Evolutionary conservation across 2,888 invertebrate genomes (phyloP).

Genomic region (Hoplodrina ambigua): DNA sequence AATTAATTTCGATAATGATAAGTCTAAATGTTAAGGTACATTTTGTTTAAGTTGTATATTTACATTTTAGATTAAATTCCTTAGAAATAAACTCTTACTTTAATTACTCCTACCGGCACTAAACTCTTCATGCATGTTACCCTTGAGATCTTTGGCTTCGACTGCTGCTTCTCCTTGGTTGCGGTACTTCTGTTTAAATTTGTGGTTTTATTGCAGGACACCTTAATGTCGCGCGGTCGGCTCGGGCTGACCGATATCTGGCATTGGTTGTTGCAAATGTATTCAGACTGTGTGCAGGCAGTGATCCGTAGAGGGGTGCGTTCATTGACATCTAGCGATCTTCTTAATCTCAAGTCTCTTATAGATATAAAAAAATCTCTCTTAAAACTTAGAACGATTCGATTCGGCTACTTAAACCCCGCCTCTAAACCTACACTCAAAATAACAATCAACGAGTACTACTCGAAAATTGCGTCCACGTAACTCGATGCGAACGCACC

Average conservation of each 20-base stretch:
- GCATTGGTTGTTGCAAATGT: constrained; percentile 39
- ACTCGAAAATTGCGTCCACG: constrained; percentile 55
- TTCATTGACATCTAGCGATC: constrained; percentile 49
- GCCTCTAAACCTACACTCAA: constrained; percentile 50
- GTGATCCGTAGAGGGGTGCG: constrained; percentile 59
- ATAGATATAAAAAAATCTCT: constrained; percentile 37
- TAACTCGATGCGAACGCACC: constrained; percentile 57
- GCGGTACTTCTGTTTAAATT: constrained; percentile 69
- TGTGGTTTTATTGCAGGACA: constrained; percentile 72
- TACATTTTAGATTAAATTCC: constrained; percentile 79
- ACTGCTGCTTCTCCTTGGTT: constrained; percentile 74
- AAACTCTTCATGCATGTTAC: constrained; percentile 74
- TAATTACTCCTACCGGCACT: constrained; percentile 68
- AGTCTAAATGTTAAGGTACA: constrained; percentile 69
- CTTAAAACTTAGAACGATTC: constrained; percentile 43
- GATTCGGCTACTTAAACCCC: constrained; percentile 47
- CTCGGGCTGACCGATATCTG: constrained; percentile 49
- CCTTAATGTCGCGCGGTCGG: constrained; percentile 47
- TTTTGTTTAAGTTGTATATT: constrained; percentile 76
- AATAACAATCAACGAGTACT: constrained; percentile 41
- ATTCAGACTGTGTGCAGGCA: constrained; percentile 50
- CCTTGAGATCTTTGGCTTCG: constrained; percentile 67
- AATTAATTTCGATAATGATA: constrained; percentile 68
- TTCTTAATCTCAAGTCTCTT: constrained; percentile 36
- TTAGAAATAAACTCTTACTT: constrained; percentile 70